These are phyloP conservation scores for Rhyacichthys aspro DNA, from an alignment of 2,797 vertebrate species.

Conservation along the genomic window DNA sequence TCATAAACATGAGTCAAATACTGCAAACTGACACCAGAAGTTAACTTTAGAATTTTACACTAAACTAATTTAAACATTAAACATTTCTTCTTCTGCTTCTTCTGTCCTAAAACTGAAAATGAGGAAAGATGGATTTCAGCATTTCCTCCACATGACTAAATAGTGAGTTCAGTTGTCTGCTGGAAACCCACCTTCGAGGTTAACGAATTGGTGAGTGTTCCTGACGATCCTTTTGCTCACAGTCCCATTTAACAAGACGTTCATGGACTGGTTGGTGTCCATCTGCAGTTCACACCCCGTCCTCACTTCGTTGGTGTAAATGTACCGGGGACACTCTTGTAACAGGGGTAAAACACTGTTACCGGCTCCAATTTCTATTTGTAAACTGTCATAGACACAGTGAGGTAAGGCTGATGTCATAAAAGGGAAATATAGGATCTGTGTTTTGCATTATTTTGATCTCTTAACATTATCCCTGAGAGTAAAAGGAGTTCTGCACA, in stretches of 20 bases:
- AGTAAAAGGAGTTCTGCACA: no score
- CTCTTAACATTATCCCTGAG: no score
- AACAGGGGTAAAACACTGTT: neutral
- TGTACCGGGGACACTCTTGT: constrained; percentile 27
- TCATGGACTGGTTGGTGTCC: accelerated
- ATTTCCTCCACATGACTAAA: neutral
- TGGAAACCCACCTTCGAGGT: neutral
- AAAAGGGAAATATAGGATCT: neutral
- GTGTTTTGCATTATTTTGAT: no score
- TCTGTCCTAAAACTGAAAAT: neutral
- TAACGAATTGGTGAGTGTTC: constrained; percentile 17
- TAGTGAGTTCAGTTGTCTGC: neutral
- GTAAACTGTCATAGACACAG: neutral
- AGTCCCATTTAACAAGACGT: constrained; percentile 34
- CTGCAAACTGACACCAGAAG: no score
- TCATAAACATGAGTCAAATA: no score
- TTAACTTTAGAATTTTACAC: neutral
- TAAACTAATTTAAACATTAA: no score
- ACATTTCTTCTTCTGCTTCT: no score
- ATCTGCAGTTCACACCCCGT: constrained; percentile 33
- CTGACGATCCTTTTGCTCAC: neutral
- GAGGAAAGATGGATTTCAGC: constrained; percentile 40
- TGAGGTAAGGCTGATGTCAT: no score
- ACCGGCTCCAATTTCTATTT: accelerated
- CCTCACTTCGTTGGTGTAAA: accelerated